Evolutionary conservation across 2,797 vertebrate genomes (phyloP), one percentile per base, ranked within the genome.

Genomic region (Amniataba percoides): DNA sequence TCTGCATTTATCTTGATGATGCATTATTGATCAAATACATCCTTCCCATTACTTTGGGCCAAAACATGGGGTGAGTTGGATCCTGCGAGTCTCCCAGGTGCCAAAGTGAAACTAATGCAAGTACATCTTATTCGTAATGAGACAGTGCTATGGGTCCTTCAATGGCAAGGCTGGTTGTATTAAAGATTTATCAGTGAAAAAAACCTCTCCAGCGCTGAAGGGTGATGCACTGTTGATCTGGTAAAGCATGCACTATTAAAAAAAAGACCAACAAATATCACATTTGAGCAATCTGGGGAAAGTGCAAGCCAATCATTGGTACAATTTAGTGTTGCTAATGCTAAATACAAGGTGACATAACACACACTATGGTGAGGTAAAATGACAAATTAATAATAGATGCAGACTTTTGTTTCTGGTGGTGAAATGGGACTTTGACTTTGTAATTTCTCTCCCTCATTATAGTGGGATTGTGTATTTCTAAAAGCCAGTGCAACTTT

Each of bases 401-500:
- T 89, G 60, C 46, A 77, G 61, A 88, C 80, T 83, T 84, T 84
- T 88, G 65, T 87, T 84, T 79, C 73, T 81, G 74, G 58, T 71
- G 69, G 53, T 83, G 58, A 87, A 90, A 84, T 86, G 75, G 73
- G 78, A 83, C 85, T 87, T 86, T 77, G 78, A 79, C 76, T 81
- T 75, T 84, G 72, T 88, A 81, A 83, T 90, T 85, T 80, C 52
- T 10, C 74, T 57, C 78, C 63, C 77, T 88, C 75, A 84, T 89
- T 88, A 88, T 64, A 43, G 71, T 51, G 48, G 64, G 80, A 86
- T 77, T 86, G 77, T 90, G 72, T 81, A 79, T 89, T 88, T 91
- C 75, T 90, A 89, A 91, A 91, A 90, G 86, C 77, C 66, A 58
- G 71, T 64, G 72, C 58, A 84, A 78, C 87, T 91, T 89, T 75